Base-by-base conservation (phyloP, 1,140 invertebrate species). In the Vanessa tameamea region DNA sequence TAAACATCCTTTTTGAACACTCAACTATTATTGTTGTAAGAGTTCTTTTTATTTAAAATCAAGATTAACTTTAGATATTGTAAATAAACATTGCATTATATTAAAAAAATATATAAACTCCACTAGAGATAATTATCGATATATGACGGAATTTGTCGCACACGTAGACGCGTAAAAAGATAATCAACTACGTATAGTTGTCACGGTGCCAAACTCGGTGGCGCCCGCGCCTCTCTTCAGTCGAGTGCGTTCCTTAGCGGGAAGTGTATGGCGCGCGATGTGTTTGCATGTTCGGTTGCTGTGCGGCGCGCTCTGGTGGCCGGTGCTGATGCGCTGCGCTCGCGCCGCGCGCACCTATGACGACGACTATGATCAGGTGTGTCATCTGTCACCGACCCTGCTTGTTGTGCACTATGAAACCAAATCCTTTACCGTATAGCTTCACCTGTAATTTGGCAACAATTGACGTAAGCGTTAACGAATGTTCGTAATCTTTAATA, bases 281-380 rank as follows among this genome's bases (percentile, higher is more conserved):
- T 91, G 89, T 86, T 88, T 91, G 72, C 88, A 91, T 84, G 82
- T 91, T 77, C 89, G 89, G 73, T 86, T 92, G 79, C 84, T 92
- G 74, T 91, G 89, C 86, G 91, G 83, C 70, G 91, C 89, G 77
- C 87, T 92, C 53, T 92, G 91, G 87, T 91, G 91, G 91, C 91
- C 89, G 74, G 78, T 92, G 88, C 81, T 90, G 89, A 76, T 85
- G 75, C 84, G 91, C 61, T 90, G 88, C 85, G 85, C 84, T 55
- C 88, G 87, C 80, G 84, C 87, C 67, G 76, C 85, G 63, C 84
- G 80, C 73, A 80, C 80, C 83, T 88, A 85, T 84, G 85, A 91
- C 83, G 89, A 91, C 88, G 89, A 84, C 84, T 91, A 92, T 82
- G 87, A 92, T 73, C 91, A 92, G 91, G 91, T 92, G 82, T 85